phyloP scores from a whole-genome alignment of 2,113 vertebrate species.

The Crypturellus undulatus region DNA sequence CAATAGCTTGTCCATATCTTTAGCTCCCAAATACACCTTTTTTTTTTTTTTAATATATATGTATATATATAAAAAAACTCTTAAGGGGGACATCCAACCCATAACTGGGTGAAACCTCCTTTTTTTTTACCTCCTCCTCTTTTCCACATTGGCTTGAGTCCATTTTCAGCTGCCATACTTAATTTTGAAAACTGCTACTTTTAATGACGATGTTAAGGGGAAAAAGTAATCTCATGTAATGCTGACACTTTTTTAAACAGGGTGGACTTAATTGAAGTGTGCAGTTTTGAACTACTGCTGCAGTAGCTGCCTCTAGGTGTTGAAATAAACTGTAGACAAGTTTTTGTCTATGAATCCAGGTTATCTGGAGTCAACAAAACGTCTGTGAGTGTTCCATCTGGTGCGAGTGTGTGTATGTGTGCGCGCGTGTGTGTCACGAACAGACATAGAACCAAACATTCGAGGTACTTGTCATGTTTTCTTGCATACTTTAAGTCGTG shows the following conservation, averaged over 20 bases:
- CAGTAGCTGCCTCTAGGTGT: conserved; percentile 77
- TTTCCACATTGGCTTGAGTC: conserved; percentile 38
- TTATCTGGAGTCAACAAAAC: conserved; percentile 64
- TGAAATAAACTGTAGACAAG: conserved; percentile 73
- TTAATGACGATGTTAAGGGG: background rate
- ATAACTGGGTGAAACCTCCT: conserved; percentile 29
- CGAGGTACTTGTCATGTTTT: conserved; percentile 72
- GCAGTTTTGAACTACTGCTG: conserved; percentile 76
- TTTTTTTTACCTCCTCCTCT: conserved; percentile 13
- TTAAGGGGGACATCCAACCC: conserved; percentile 43
- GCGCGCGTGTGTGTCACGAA: conserved; percentile 12
- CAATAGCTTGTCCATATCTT: conserved; percentile 72
- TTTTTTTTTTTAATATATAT: background rate
- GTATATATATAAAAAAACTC: background rate
- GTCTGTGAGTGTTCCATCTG: conserved; percentile 33
- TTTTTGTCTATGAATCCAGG: conserved; percentile 70
- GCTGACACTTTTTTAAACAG: conserved; percentile 80
- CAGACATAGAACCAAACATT: conserved; percentile 72
- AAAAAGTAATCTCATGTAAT: conserved; percentile 52
- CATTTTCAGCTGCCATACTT: conserved; percentile 65
- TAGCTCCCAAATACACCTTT: conserved; percentile 41
- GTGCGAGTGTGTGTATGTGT: conserved; percentile 47
- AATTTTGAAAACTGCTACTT: conserved; percentile 63
- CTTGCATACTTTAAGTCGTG: conserved; percentile 71
- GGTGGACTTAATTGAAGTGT: conserved; percentile 76